Percentiles rank a stretch among this genome's conserved stretches.
These are phyloP conservation scores for zebrafish (Danio rerio) DNA, from an alignment of 2,113 vertebrate genomes.

Conservation along the genomic window DNA sequence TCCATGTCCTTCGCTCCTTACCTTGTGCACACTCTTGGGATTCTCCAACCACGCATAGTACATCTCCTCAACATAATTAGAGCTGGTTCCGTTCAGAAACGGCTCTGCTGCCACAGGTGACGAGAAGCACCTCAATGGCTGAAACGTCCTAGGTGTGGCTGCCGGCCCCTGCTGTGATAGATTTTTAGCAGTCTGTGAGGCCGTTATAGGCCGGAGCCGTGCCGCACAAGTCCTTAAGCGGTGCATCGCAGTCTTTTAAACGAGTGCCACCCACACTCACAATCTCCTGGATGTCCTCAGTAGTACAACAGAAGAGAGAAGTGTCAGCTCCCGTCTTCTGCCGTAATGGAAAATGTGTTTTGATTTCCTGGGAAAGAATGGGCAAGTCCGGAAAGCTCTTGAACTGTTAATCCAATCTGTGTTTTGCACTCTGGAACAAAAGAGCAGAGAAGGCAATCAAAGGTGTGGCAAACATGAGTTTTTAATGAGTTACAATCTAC, in stretches of 20 bases:
- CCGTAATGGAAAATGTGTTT: constrained; percentile 5
- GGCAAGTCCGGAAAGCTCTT: background rate
- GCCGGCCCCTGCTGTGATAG: constrained; percentile 70
- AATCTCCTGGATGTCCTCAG: constrained; percentile 29
- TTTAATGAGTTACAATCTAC: background rate
- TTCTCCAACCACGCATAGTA: constrained; percentile 98
- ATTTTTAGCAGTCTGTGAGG: constrained; percentile 59
- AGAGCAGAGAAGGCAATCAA: background rate
- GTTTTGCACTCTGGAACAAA: constrained; percentile 3
- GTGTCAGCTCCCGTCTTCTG: constrained; percentile 24
- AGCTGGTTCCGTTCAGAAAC: constrained; percentile 96
- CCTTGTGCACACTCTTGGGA: constrained; percentile 99
- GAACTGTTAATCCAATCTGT: background rate
- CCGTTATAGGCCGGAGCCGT: constrained; percentile 84
- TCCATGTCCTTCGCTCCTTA: constrained; percentile 71
- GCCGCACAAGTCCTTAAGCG: constrained; percentile 99
- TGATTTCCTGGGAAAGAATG: background rate
- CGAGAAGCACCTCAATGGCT: constrained; percentile 86
- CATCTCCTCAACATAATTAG: constrained; percentile 99
- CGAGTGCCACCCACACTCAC: constrained; percentile 48
- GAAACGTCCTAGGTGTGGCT: constrained; percentile 88
- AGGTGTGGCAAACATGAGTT: background rate
- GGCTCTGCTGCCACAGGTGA: constrained; percentile 93
- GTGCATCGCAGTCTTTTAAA: constrained; percentile 86
- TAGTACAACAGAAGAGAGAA: constrained; percentile 42